These are phyloP conservation scores for Poecilia wingei DNA, from an alignment of 2,797 vertebrate species.

Conservation along the genomic window DNA sequence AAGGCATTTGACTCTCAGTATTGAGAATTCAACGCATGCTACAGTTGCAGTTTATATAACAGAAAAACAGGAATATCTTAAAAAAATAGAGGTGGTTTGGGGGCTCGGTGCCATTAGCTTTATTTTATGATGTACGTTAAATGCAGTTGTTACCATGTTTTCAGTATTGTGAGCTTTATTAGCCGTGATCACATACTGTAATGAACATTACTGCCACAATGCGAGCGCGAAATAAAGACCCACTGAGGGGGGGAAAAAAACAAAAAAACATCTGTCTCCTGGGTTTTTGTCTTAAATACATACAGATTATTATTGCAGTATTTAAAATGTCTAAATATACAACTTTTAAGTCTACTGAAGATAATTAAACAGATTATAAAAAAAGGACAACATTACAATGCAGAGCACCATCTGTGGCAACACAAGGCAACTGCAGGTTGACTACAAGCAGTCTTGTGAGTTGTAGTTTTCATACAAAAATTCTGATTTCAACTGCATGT, in stretches of 20 bases:
- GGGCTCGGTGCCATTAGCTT: slow-evolving; percentile 68
- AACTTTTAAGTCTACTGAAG: not conserved
- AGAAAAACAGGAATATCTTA: slow-evolving; percentile 65
- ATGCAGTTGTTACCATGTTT: slow-evolving; percentile 82
- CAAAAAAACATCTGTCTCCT: slow-evolving; percentile 24
- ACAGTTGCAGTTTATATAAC: slow-evolving; percentile 83
- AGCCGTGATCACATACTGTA: slow-evolving; percentile 82
- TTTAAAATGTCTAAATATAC: not conserved
- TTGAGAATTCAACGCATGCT: slow-evolving; percentile 78
- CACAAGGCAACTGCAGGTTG: not conserved
- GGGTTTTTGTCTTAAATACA: slow-evolving; percentile 31
- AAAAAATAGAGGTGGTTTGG: slow-evolving; percentile 53
- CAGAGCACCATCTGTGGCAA: not conserved
- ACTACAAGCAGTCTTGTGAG: not conserved
- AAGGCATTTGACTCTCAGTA: slow-evolving; percentile 81
- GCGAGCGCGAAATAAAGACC: slow-evolving; percentile 79
- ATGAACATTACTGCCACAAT: slow-evolving; percentile 78
- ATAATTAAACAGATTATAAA: not conserved
- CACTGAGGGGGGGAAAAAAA: slow-evolving; percentile 45
- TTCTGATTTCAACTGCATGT: no score
- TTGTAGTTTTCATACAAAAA: no score
- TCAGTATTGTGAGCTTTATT: slow-evolving; percentile 85
- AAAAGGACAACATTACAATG: not conserved
- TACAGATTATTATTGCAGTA: not conserved
- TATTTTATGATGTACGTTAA: slow-evolving; percentile 81